A percentile compares a stretch with the other conserved stretches of the same genome.
Evolutionary conservation across 2,797 vertebrate species (phyloP).

Genomic region (Rhinichthys osculus): DNA sequence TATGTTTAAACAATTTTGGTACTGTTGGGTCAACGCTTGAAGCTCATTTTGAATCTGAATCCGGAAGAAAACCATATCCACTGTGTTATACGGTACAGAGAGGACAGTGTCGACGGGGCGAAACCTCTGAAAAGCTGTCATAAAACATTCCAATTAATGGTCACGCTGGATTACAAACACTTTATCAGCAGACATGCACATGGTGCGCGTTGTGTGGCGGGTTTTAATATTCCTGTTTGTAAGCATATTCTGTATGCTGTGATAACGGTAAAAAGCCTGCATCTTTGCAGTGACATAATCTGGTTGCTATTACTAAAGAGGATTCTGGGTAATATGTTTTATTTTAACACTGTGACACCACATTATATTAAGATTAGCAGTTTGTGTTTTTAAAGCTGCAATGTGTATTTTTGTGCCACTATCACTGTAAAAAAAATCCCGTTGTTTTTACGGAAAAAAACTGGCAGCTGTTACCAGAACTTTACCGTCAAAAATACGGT

Average conservation of each 20-base stretch:
- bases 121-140: slow-evolving; percentile 9
- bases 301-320: background rate
- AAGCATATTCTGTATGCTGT: background rate
- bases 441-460: too few relatives aligned
- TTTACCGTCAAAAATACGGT: too few relatives aligned
- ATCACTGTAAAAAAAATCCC: too few relatives aligned
- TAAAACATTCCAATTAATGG: slow-evolving; percentile 25
- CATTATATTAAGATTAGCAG: too few relatives aligned
- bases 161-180: slow-evolving; percentile 12
- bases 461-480: too few relatives aligned
- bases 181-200: slow-evolving; percentile 33
- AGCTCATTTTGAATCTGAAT: background rate
- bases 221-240: background rate
- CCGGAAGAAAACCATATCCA: background rate
- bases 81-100: background rate
- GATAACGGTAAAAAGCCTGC: background rate
- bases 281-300: background rate
- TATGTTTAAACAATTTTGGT: background rate
- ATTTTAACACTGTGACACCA: background rate
- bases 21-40: background rate
- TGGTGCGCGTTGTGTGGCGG: background rate
- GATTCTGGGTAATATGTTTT: background rate
- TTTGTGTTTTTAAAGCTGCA: background rate
- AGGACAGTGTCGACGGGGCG: background rate
- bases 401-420: background rate